Evolutionary conservation across 35 echinoderm and acorn worm species (phyloP), one percentile per base, ranked within the genome.

Genomic region (Lytechinus variegatus): DNA sequence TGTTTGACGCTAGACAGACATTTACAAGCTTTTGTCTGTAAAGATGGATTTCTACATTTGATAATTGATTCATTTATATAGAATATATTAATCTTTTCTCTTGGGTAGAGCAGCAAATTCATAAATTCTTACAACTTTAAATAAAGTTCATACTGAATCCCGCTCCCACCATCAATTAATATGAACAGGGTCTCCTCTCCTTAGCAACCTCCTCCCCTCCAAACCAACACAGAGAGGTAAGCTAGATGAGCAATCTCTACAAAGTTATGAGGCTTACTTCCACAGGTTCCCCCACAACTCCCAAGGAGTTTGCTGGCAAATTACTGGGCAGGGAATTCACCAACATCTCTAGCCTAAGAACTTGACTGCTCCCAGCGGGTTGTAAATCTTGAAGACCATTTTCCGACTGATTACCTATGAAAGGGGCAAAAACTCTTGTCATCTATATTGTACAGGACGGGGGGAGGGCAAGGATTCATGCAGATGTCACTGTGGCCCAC

Each of bases 141-240:
- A 44, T 44, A 0, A 44, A 44, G 33, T 44, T 44, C 33, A 44
- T 44, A 44, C 33, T 44, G 0, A 44, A 44, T 44, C 33, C 33
- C 33, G 33, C 0, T 44, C 33, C 33, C 33, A 44, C 33, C 33
- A 2, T 2, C 33, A 44, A 44, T 24, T 79, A 16, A 27, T n/a
- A n/a, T 79, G 66, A 79, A 79, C 66, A 79, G 66, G 66, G 66
- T 79, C 66, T 79, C 66, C 66, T 79, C 66, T 79, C 66, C 66
- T n/a, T 79, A 79, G 66, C 66, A 79, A 79, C 66, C 19, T 79
- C 66, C 5, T 79, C 66, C 21, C 66, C 66, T 79, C 66, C 66
- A 79, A n/a, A n/a, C 66, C 66, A 79, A 79, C 19, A 79, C 21
- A 79, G 66, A 79, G 66, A 79, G 66, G 12, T 79, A 7, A 24